Base-by-base conservation (phyloP, 2,888 invertebrate genomes). In the Gortyna flavago region DNA sequence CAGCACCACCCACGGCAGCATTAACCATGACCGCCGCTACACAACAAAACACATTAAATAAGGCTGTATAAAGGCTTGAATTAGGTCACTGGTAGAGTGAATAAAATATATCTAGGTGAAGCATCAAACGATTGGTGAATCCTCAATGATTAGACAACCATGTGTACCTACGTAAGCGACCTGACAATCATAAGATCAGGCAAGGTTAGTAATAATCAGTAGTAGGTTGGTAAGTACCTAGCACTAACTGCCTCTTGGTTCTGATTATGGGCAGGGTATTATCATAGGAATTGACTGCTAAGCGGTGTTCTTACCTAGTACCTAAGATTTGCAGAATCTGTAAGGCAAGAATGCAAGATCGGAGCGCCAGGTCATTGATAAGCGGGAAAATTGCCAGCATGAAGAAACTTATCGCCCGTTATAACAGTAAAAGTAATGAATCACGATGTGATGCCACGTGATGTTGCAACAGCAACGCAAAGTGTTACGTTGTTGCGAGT, bases 1-100 rank as follows among this genome's bases (percentile, higher is more conserved):
- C 72, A 98, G 96, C 69, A 98, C 97, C 59, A 99, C 98, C 98
- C 98, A 98, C 11, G 98, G 98, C 74, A 98, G 97, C 98, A 98
- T 98, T 90, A 98, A 93, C 95, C 98, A 98, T 90, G 98, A 98
- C 90, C 98, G 98, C 90, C 98, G 97, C 98, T 98, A 95, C n/a
- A 97, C 94, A 70, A 71, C 2, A 48, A 67, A 77, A 74, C 11
- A 75, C 1, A n/a, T 44, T 74, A n/a, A 6, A n/a, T 35, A 54
- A 35, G 6, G 57, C 68, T 59, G n/a, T 18, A 0, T 59, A 68
- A n/a, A 35, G 18, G 18, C 57, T 11, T 54, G 18, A 69, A 54
- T 62, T 4, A 79, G 25, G n/a, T 29, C 29, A 29, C 16, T 18
- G 35, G 13, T 35, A 25, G 35, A 32, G 6, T 57, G 44, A 59